Conservation (phyloP, 2,113 vertebrate species). For the Canis aureus region DNA sequence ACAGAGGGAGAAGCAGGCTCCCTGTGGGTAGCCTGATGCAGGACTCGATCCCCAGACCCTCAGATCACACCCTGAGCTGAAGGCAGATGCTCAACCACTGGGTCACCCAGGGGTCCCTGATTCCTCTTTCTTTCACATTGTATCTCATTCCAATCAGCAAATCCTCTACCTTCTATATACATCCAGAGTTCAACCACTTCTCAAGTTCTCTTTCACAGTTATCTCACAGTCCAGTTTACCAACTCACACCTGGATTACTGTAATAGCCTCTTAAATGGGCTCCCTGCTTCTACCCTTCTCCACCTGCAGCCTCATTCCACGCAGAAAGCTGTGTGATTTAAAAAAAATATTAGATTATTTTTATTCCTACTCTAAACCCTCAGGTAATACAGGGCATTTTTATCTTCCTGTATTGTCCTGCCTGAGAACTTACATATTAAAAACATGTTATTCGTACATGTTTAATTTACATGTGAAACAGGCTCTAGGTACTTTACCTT, state of each 20-base stretch:
- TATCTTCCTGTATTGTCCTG: neutral
- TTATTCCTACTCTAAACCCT: neutral
- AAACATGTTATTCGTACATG: neutral
- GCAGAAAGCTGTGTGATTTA: neutral
- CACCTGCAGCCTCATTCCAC: neutral
- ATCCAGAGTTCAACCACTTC: neutral
- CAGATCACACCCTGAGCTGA: too few relatives aligned
- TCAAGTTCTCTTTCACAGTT: neutral
- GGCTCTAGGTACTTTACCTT: neutral
- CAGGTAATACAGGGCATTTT: neutral
- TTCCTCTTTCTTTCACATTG: neutral
- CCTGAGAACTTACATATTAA: neutral
- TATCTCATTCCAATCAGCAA: neutral
- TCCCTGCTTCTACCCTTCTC: neutral
- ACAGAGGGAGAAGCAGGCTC: too few relatives aligned
- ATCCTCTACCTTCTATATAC: neutral
- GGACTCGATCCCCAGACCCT: too few relatives aligned
- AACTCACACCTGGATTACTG: neutral
- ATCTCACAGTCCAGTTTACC: neutral
- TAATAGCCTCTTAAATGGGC: neutral
- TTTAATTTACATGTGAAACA: slow-evolving; percentile 3
- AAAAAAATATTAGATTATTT: neutral
- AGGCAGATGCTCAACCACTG: too few relatives aligned
- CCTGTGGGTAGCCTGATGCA: too few relatives aligned
- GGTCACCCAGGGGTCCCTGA: neutral